phyloP scores from a whole-genome alignment of 2,113 vertebrate species.

The Misgurnus anguillicaudatus region DNA sequence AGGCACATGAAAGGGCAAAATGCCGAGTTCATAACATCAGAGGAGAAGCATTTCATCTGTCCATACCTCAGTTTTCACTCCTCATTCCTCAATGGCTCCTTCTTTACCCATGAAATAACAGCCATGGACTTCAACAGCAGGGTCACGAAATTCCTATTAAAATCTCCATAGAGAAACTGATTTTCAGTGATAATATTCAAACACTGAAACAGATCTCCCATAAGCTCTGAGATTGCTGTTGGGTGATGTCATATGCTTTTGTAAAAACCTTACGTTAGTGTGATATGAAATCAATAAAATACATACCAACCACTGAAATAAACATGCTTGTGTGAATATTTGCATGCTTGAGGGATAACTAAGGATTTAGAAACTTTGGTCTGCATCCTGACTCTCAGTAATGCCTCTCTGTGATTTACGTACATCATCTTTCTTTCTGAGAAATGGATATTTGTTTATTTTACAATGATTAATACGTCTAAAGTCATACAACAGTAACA shows the following conservation, averaged over 20 bases:
- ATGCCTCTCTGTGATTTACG: background rate
- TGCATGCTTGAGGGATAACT: too few relatives aligned
- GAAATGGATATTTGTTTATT: background rate
- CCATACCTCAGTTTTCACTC: slow-evolving; percentile 37
- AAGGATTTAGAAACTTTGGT: too few relatives aligned
- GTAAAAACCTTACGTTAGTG: background rate
- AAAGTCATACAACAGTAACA: background rate
- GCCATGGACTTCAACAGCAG: background rate
- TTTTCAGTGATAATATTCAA: background rate
- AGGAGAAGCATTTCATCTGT: slow-evolving; percentile 45
- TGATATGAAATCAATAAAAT: background rate
- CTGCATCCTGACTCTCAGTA: background rate
- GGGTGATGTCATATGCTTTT: background rate
- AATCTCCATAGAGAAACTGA: background rate
- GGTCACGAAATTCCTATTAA: background rate
- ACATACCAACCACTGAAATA: too few relatives aligned
- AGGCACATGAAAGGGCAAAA: slow-evolving; percentile 61
- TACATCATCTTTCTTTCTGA: background rate
- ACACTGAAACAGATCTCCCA: too few relatives aligned
- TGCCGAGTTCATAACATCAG: background rate
- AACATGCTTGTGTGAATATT: too few relatives aligned
- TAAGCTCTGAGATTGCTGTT: background rate
- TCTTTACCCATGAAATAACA: background rate
- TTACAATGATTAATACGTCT: background rate
- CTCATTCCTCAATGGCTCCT: slow-evolving; percentile 9